Evolutionary conservation across 1,140 invertebrate genomes (phyloP).

Genomic region (Paracyclopina nana): DNA sequence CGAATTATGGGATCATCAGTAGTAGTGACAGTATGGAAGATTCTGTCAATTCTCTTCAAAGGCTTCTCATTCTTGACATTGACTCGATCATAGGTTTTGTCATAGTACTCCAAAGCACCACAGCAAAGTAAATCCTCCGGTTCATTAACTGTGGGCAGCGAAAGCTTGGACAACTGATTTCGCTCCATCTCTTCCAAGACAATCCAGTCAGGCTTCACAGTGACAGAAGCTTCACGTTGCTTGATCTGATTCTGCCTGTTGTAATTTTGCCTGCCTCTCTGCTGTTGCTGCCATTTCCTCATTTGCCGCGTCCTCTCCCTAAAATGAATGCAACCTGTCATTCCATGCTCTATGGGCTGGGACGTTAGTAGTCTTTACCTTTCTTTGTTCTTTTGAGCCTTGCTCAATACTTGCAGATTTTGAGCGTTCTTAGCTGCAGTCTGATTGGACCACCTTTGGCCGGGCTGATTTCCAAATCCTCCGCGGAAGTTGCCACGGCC

Average conservation of each 20-base stretch:
- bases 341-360: too few species aligned
- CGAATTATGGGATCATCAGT: conserved; percentile 96
- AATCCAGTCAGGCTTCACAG: conserved; percentile 84
- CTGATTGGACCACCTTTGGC: too few species aligned
- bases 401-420: conserved; percentile 32
- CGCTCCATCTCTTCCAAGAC: conserved; percentile 99
- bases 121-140: conserved; percentile 53
- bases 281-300: conserved; percentile 60
- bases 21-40: conserved; percentile 95
- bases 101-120: conserved; percentile 89
- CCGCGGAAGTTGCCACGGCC: conserved; percentile 53
- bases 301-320: conserved; percentile 31
- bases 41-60: conserved; percentile 77
- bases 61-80: conserved; percentile 89
- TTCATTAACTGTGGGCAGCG: conserved; percentile 66
- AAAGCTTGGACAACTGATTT: conserved; percentile 73
- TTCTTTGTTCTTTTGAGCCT: conserved; percentile 32
- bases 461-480: too few species aligned
- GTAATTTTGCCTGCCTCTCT: conserved; percentile 45
- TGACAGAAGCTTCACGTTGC: conserved; percentile 92
- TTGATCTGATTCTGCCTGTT: conserved; percentile 55
- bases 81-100: conserved; percentile 87
- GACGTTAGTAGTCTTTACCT: too few species aligned
- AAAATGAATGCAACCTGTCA: too few species aligned
- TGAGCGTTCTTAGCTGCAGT: conserved; percentile 36